These are phyloP conservation scores for Neolamprologus brichardi DNA, from an alignment of 2,113 vertebrate species.

Conservation along the genomic window DNA sequence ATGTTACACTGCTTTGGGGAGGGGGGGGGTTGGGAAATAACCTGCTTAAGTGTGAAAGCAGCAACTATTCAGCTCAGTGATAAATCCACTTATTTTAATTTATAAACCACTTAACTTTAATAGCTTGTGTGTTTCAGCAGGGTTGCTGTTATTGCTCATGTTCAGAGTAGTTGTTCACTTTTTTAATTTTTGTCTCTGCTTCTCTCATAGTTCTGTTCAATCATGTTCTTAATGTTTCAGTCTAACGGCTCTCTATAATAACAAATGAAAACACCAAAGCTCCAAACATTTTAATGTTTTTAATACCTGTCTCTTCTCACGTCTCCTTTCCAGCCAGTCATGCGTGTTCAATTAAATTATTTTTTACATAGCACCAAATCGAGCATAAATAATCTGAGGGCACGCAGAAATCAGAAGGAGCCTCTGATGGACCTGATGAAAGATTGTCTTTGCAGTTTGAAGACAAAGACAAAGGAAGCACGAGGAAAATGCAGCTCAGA, in stretches of 20 bases:
- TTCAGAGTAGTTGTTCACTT: background rate
- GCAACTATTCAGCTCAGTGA: background rate
- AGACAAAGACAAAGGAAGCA: background rate
- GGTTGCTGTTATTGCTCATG: background rate
- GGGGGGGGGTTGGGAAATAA: background rate
- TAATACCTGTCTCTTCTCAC: background rate
- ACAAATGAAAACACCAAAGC: background rate
- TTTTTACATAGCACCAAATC: background rate
- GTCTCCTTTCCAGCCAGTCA: background rate
- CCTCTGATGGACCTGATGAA: background rate
- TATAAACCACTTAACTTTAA: background rate
- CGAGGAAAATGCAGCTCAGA: background rate
- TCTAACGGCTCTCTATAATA: background rate
- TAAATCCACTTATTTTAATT: background rate
- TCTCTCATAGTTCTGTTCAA: background rate
- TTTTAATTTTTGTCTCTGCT: background rate
- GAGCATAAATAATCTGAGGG: rapidly evolving
- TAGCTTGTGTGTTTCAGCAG: background rate
- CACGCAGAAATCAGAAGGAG: background rate
- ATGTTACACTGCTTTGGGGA: too few relatives aligned
- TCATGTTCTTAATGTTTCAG: background rate
- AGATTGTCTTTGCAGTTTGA: background rate
- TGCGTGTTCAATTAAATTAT: background rate
- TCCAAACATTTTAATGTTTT: background rate
- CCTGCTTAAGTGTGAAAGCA: background rate